Percentiles rank a stretch among this genome's conserved stretches.
These are phyloP conservation scores for Armadillidium nasatum DNA, from an alignment of 1,140 invertebrate genomes.

Conservation along the genomic window DNA sequence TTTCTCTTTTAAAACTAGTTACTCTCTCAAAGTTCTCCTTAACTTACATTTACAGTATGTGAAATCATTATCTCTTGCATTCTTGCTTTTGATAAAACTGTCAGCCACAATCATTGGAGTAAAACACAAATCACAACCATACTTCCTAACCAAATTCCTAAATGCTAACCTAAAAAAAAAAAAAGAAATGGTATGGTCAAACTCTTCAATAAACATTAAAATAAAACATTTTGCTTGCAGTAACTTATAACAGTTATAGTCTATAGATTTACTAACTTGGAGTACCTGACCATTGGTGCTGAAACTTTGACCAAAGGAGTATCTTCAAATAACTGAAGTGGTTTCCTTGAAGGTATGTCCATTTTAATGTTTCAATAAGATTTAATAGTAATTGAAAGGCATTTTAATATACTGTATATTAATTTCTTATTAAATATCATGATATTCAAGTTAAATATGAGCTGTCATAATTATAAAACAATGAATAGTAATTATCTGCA, in stretches of 20 bases:
- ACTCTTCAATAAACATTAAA: background rate
- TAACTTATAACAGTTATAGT: background rate
- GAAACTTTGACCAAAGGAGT: conserved; percentile 69
- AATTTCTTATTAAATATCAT: too few relatives aligned
- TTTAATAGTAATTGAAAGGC: too few relatives aligned
- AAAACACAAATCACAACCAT: conserved; percentile 83
- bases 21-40: too few relatives aligned
- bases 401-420: too few relatives aligned
- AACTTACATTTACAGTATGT: conserved; percentile 58
- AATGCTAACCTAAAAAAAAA: conserved; percentile 68
- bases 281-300: conserved; percentile 95
- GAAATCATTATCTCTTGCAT: conserved; percentile 85
- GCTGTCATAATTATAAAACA: too few relatives aligned
- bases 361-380: too few relatives aligned
- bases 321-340: conserved; percentile 60
- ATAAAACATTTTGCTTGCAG: background rate
- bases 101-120: conserved; percentile 95
- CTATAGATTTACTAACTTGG: conserved; percentile 61
- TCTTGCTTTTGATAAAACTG: conserved; percentile 80
- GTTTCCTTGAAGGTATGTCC: conserved; percentile 10
- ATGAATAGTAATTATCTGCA: too few relatives aligned
- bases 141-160: conserved; percentile 70
- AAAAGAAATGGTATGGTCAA: conserved; percentile 43
- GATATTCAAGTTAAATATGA: too few relatives aligned
- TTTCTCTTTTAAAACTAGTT: too few relatives aligned